Conservation (phyloP, 2,888 invertebrate species). For the Syrista parreyssii region DNA sequence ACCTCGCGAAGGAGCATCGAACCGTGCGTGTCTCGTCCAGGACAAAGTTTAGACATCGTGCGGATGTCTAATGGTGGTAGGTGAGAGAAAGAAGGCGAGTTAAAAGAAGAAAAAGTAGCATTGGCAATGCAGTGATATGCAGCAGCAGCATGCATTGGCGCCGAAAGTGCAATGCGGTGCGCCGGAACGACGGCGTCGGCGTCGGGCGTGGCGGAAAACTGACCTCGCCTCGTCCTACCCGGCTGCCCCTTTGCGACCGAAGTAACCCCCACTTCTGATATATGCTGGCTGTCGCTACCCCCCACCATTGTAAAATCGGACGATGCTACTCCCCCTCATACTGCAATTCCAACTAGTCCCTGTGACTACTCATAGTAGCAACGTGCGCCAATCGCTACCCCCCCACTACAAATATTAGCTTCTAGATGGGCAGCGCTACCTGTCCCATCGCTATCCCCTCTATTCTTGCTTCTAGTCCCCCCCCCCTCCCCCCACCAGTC, state of each 20-base stretch:
- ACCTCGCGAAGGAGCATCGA: not conserved
- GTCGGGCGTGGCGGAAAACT: conserved; percentile 59
- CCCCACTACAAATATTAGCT: conserved; percentile 2
- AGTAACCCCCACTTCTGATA: not conserved
- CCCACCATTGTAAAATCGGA: not conserved
- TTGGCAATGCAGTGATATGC: conserved; percentile 50
- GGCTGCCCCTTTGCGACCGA: conserved; percentile 1
- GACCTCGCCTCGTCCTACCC: conserved; percentile 47
- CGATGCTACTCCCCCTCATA: not conserved
- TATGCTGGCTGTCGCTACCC: not conserved
- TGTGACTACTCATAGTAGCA: not conserved
- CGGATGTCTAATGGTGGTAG: conserved; percentile 1
- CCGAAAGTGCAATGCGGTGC: conserved; percentile 50
- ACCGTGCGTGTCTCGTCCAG: not conserved
- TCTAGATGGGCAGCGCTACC: conserved; percentile 10
- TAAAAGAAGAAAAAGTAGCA: conserved; percentile 29
- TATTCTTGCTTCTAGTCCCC: conserved; percentile 19
- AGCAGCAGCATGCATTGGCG: conserved; percentile 39
- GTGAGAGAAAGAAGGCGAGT: conserved; percentile 13
- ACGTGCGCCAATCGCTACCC: conserved; percentile 7
- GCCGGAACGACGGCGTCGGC: conserved; percentile 41
- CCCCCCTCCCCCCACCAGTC: conserved; percentile 25
- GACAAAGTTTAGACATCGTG: not conserved
- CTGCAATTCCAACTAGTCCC: not conserved
- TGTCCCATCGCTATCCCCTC: conserved; percentile 17